A percentile compares a stretch with the other conserved stretches of the same genome.
These are phyloP conservation scores for Pseudachorutes palmiensis DNA, from an alignment of 1,140 invertebrate species.

Conservation along the genomic window DNA sequence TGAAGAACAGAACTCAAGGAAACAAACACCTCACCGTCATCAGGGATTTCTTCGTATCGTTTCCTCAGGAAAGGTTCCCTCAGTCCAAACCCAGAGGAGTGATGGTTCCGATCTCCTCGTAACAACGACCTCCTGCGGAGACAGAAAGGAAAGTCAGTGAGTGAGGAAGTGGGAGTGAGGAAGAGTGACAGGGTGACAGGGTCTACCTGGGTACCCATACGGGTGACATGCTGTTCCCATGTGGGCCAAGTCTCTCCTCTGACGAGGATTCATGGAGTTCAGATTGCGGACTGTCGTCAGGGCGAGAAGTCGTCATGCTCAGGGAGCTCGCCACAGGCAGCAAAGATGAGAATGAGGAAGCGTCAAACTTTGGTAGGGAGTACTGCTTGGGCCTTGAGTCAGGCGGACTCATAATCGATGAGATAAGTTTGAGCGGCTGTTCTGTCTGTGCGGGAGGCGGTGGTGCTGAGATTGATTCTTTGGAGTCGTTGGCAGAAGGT, in stretches of 20 bases:
- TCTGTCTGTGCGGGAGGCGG: background rate
- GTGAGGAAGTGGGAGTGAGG: background rate
- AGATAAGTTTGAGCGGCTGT: constrained; percentile 2
- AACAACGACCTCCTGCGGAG: constrained; percentile 17
- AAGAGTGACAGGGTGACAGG: no score
- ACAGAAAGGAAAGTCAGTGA: constrained; percentile 18
- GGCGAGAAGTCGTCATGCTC: background rate
- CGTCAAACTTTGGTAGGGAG: constrained; percentile 18
- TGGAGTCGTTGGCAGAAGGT: constrained; percentile 36
- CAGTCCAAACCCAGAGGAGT: constrained; percentile 30
- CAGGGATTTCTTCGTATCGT: constrained; percentile 34
- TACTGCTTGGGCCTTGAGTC: constrained; percentile 3
- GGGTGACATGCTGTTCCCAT: constrained; percentile 37
- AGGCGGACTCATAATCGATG: constrained; percentile 1
- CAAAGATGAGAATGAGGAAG: constrained; percentile 21
- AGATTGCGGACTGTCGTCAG: constrained; percentile 16
- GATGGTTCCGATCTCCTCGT: constrained; percentile 20
- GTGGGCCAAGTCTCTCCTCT: constrained; percentile 26
- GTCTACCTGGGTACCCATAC: constrained; percentile 46
- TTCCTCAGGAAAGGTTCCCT: constrained; percentile 35
- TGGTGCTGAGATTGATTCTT: constrained; percentile 1
- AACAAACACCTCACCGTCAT: constrained; percentile 29
- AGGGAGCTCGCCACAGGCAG: background rate
- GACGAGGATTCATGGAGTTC: constrained; percentile 23
- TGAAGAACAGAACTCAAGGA: background rate